Evolutionary conservation across 2,113 vertebrate species (phyloP), one percentile per base, ranked within the genome.

Genomic region (Sinocyclocheilus maitianheensis): DNA sequence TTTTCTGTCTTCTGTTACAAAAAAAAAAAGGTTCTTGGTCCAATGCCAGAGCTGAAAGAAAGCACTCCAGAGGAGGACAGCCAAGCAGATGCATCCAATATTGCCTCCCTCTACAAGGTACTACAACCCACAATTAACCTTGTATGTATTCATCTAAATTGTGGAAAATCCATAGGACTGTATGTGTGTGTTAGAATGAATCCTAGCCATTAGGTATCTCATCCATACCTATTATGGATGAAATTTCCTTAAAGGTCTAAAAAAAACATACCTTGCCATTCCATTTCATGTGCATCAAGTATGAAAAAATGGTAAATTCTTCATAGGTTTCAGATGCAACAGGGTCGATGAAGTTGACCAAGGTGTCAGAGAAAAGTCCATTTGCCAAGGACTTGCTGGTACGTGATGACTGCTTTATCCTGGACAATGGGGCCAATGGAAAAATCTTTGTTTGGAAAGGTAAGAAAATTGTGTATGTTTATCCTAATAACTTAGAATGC

Each of bases 401-500:
- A 2, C 89, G 96, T 0, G 96, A 97, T 0, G 97, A 98, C 94
- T 98, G 97, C 92, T 98, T 98, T 6, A 95, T 98, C 84, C 93
- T 99, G 92, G 97, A 98, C 91, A 96, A 96, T 0, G 96, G 96
- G 0, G 89, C 94, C 16, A 94, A 95, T 0, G 94, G 96, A 72
- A 97, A 96, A 91, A 93, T 98, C 92, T 97, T 96, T 0, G 90
- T 98, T 87, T 97, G 97, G 97, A 98, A 97, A 96, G 97, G 96
- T 98, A 76, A 92, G 58, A 60, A 92, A 65, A 20, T 34, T 30
- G 4, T 67, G 12, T 18, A 43, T 83, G 65, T 43, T 37, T 85
- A 48, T 83, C 83, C 0, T 34, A 48, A 53, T 76, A 51, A 53
- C 51, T 53, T 46, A 46, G 46, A 46, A 48, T 48, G 46, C 46